These are phyloP conservation scores for Plebejus melissa DNA, from an alignment of 2,888 invertebrate species.

Conservation along the genomic window DNA sequence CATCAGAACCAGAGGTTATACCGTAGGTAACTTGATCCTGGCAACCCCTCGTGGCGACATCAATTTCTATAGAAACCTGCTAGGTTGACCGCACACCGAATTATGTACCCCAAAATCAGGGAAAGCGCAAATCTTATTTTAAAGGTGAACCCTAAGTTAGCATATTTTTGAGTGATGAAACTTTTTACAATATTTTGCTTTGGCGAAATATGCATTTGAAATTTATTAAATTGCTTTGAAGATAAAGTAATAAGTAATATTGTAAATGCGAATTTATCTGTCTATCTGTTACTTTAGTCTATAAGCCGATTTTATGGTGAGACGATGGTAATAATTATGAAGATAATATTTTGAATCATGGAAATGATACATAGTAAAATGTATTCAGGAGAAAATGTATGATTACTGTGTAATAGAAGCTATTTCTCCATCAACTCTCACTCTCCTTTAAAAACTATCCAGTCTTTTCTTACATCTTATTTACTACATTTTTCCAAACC, in stretches of 20 bases:
- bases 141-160: not conserved
- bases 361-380: too few species aligned
- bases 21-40: not conserved
- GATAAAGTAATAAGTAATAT: too few species aligned
- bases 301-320: too few species aligned
- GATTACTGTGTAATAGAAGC: too few species aligned
- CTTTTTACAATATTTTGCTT: not conserved
- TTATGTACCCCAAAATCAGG: conserved; percentile 8
- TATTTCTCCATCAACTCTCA: too few species aligned
- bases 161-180: not conserved
- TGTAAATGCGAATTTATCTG: too few species aligned
- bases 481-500: not conserved
- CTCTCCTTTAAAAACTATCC: not conserved
- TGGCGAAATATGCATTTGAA: too few species aligned
- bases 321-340: too few species aligned
- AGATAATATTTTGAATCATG: too few species aligned
- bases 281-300: too few species aligned
- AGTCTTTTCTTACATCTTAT: not conserved
- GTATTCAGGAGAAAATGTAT: too few species aligned
- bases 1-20: not conserved
- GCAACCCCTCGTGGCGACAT: not conserved
- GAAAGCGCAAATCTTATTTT: conserved; percentile 4
- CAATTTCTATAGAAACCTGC: conserved; percentile 21
- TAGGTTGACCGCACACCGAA: conserved; percentile 19
- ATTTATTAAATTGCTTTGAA: too few species aligned